Percentiles rank a stretch among this genome's conserved stretches.
These are phyloP conservation scores for Anadara kagoshimensis DNA, from an alignment of 1,140 invertebrate species.

Conservation along the genomic window DNA sequence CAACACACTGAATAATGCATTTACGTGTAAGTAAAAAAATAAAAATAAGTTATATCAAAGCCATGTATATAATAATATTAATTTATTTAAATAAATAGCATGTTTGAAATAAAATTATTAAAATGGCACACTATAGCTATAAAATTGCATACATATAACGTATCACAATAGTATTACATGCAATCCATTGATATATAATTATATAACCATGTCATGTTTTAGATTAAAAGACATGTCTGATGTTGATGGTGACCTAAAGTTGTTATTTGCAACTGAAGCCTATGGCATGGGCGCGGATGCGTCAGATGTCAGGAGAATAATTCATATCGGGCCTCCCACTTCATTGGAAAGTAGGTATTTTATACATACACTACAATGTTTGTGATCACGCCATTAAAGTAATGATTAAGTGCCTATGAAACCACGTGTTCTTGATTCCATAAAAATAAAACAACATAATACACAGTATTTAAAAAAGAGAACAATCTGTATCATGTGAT, in stretches of 20 bases:
- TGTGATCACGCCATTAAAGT: too few species aligned
- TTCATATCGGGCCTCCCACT: constrained; percentile 21
- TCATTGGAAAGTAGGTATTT: constrained; percentile 21
- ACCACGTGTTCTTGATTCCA: too few species aligned
- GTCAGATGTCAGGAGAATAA: constrained; percentile 3
- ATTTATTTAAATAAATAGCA: neutral
- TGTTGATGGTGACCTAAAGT: neutral
- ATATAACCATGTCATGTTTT: neutral
- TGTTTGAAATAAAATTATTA: neutral
- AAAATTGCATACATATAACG: neutral
- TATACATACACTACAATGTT: too few species aligned
- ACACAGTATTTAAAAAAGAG: too few species aligned
- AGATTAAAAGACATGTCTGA: neutral
- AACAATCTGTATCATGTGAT: too few species aligned
- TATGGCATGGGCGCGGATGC: constrained; percentile 25
- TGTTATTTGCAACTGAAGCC: constrained; percentile 23
- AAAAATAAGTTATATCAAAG: neutral
- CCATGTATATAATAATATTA: neutral
- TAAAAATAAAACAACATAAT: too few species aligned
- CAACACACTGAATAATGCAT: neutral
- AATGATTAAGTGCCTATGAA: too few species aligned
- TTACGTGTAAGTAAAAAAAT: neutral
- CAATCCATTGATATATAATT: neutral
- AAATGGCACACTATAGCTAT: neutral
- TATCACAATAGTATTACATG: neutral